These are phyloP conservation scores for Amblyjoppa proteus DNA, from an alignment of 2,888 invertebrate species.

Conservation along the genomic window DNA sequence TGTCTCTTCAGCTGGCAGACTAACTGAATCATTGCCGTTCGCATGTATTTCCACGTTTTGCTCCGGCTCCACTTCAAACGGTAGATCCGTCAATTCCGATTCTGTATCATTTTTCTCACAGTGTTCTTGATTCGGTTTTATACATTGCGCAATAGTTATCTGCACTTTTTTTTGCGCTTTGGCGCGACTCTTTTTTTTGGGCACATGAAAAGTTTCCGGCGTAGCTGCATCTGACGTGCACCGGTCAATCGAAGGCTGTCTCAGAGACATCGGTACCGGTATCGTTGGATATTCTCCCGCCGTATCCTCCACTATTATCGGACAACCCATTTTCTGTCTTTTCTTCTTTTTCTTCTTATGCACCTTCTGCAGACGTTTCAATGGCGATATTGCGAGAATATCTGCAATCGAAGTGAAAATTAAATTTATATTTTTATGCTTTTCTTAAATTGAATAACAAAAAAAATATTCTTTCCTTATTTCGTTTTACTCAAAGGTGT, in stretches of 20 bases:
- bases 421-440: background rate
- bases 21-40: background rate
- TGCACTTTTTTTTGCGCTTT: background rate
- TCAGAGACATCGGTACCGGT: slow-evolving; percentile 30
- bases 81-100: background rate
- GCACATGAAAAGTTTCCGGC: background rate
- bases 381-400: background rate
- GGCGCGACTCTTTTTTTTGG: background rate
- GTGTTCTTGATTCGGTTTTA: slow-evolving; percentile 23
- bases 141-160: slow-evolving; percentile 32
- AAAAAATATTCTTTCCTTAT: background rate
- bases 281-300: slow-evolving; percentile 26
- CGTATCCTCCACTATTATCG: slow-evolving; percentile 58
- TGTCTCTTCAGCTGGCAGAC: background rate
- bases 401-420: slow-evolving; percentile 20
- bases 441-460: too few species aligned
- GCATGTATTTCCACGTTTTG: background rate
- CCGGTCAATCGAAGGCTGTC: background rate
- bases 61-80: background rate
- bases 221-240: background rate
- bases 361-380: slow-evolving; percentile 1
- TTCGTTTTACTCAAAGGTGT: background rate
- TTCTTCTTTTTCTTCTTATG: slow-evolving; percentile 35
- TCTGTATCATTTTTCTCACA: background rate
- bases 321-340: slow-evolving; percentile 53